Evolutionary conservation across 2,888 invertebrate genomes (phyloP), one percentile per base, ranked within the genome.

Genomic region (Trimorus sp.): DNA sequence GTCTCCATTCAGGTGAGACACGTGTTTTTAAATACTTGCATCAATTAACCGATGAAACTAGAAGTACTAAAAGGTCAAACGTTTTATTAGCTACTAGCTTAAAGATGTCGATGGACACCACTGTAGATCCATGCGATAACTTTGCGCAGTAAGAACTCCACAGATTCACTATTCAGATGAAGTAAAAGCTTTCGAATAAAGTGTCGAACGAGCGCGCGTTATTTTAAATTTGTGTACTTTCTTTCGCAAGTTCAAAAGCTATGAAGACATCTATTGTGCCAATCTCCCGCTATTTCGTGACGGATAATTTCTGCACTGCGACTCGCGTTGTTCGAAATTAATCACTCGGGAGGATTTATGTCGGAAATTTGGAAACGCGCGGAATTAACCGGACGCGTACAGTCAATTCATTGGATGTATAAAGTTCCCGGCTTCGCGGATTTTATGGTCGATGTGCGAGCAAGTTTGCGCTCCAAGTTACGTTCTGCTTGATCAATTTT

Each of bases 121-220:
- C 93, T 45, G 94, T 93, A 63, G 94, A 96, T 90, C 97, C 97
- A 59, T 97, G 97, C 88, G 94, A 96, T 49, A 94, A 97, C 92
- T 97, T 97, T 92, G 96, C 96, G 90, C 92, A 94, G 93, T 97
- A 86, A 91, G 89, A 71, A 14, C 63, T 42, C 49, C 15, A 63
- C 14, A 49, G 15, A 69, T 69, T 62, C 38, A 48, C 62, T 58
- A 77, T 16, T 40, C 48, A 58, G 12, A 60, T 60, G 6, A 56
- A 1, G 37, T 26, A 53, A 9, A 53, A 15, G 16, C 15, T 15
- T 53, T 16, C 14, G 16, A 49, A 14, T 14, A 3, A 12, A 36
- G 26, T 36, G 11, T 63, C 14, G 51, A 37, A 38, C 38, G 11
- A 63, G 63, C 37, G 38, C 1, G 16, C 37, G 45, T 63, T 40